Evolutionary conservation across 2,888 invertebrate species (phyloP).

Genomic region (Cheilosia impressa): DNA sequence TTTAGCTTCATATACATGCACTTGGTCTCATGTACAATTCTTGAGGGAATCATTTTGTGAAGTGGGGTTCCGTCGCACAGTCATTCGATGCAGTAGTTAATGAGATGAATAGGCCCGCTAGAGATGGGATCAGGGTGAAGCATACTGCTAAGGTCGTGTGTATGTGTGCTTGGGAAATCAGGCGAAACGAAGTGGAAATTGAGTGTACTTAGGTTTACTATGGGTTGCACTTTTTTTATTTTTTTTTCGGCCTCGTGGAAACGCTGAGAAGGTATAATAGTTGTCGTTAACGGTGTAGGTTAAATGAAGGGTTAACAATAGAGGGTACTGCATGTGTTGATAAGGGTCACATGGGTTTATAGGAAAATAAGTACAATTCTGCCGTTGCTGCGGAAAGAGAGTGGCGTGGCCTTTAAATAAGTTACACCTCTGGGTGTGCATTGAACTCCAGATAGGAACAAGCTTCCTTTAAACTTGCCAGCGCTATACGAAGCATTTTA

Average conservation of each 20-base stretch:
- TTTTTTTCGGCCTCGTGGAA: too few species aligned
- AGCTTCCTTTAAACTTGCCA: not conserved
- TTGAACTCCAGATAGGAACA: not conserved
- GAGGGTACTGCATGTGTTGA: constrained; percentile 44
- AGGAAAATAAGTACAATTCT: not conserved
- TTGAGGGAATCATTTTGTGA: constrained; percentile 57
- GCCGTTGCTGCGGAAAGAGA: too few species aligned
- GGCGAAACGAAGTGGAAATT: constrained; percentile 64
- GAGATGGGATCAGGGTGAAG: constrained; percentile 45
- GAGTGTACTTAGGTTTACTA: constrained; percentile 31
- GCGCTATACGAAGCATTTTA: not conserved
- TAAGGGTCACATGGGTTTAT: constrained; percentile 29
- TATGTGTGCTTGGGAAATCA: constrained; percentile 59
- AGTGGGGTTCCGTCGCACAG: constrained; percentile 50
- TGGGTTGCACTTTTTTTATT: constrained; percentile 63
- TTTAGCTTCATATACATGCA: constrained; percentile 28
- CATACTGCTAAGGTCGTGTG: constrained; percentile 30
- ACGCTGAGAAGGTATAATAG: constrained; percentile 5
- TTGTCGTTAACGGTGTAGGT: constrained; percentile 26
- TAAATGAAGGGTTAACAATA: constrained; percentile 60
- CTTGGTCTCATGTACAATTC: constrained; percentile 41
- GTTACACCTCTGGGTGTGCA: not conserved
- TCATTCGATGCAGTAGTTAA: constrained; percentile 68
- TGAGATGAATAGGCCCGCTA: constrained; percentile 63
- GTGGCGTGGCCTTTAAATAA: not conserved